Conservation (phyloP, 2,113 vertebrate genomes). For the Mesoclemmys tuberculata region DNA sequence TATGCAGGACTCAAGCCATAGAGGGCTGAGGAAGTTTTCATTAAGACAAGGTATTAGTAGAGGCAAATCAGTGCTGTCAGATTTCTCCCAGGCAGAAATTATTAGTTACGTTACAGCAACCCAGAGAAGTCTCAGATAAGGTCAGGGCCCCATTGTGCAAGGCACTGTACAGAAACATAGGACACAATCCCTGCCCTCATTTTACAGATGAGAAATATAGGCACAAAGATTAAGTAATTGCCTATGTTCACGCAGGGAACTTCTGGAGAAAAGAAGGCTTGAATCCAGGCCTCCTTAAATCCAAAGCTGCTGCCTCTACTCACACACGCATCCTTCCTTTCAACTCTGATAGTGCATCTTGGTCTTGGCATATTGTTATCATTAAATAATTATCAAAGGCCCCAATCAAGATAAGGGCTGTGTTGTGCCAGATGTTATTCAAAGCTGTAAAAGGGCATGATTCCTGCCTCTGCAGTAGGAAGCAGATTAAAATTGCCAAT, state of each 20-base stretch:
- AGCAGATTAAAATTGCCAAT: background rate
- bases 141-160: background rate
- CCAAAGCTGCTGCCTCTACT: background rate
- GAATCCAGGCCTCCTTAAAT: background rate
- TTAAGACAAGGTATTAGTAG: background rate
- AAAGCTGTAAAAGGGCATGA: background rate
- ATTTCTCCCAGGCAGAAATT: background rate
- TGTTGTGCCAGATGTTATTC: background rate
- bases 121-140: rapidly evolving
- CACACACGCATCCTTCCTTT: background rate
- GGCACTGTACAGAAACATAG: background rate
- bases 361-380: background rate
- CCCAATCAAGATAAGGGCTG: background rate
- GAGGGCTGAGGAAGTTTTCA: background rate
- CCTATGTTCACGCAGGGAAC: background rate
- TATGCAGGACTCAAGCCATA: background rate
- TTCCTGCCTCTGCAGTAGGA: too few species aligned
- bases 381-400: background rate
- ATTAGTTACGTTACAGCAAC: background rate
- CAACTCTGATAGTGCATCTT: background rate
- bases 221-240: background rate
- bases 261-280: background rate
- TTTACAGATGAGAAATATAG: background rate
- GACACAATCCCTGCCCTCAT: background rate
- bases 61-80: rapidly evolving